These are phyloP conservation scores for Rhingia rostrata DNA, from an alignment of 2,888 invertebrate genomes.

Conservation along the genomic window DNA sequence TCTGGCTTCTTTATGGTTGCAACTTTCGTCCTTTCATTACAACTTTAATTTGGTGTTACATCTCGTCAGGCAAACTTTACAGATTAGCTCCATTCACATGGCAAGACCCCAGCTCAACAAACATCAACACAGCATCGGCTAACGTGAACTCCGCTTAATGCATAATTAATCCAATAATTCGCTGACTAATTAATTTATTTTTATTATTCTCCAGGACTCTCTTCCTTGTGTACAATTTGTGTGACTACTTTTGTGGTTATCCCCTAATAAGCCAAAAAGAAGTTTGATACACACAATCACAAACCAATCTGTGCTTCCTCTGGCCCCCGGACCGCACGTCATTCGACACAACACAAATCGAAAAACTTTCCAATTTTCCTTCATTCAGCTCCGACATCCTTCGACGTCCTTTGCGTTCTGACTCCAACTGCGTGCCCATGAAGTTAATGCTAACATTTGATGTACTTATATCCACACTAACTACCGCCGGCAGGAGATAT, in stretches of 20 bases:
- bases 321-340: slow-evolving; percentile 22
- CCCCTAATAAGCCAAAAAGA: slow-evolving; percentile 43
- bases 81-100: not conserved
- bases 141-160: slow-evolving; percentile 40
- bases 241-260: slow-evolving; percentile 44
- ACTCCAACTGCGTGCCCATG: not conserved
- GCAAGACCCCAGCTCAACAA: not conserved
- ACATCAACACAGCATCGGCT: slow-evolving; percentile 30
- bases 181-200: slow-evolving; percentile 66
- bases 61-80: slow-evolving; percentile 1
- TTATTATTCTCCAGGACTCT: slow-evolving; percentile 25
- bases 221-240: slow-evolving; percentile 12
- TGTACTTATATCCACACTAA: slow-evolving; percentile 46
- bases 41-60: slow-evolving; percentile 7
- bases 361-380: slow-evolving; percentile 65
- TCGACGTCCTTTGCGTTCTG: not conserved
- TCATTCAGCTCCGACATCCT: not conserved
- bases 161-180: slow-evolving; percentile 65
- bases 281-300: slow-evolving; percentile 59
- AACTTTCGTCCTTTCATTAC: not conserved
- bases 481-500: slow-evolving; percentile 14
- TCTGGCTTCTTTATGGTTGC: not conserved
- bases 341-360: slow-evolving; percentile 70
- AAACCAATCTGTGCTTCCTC: slow-evolving; percentile 59
- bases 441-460: slow-evolving; percentile 58